Evolutionary conservation across 2,797 vertebrate genomes (phyloP), one percentile per base, ranked within the genome.

Genomic region (Heterohyrax brucei): DNA sequence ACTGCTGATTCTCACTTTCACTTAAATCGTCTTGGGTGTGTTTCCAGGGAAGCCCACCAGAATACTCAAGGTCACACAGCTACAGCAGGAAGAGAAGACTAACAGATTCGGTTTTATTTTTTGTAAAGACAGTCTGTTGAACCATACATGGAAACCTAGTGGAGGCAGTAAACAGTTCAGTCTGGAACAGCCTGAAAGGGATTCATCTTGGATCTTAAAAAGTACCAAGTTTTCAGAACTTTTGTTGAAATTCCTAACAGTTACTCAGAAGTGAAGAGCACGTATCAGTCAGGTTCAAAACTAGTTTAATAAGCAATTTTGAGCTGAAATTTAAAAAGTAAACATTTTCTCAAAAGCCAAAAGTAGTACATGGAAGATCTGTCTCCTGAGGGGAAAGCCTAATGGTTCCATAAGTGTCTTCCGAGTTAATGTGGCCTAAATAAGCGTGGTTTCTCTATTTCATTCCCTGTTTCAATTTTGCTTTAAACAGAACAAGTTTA

Each of bases 281-380:
- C 14, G 5, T n/a, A 75, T 59, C 56, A 68, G 18, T 76, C 33
- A 56, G n/a, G 21, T n/a, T 89, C 80, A 84, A 83, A 79, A 48
- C 30, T 91, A 21, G 85, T 19, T 53, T 93, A 79, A 81, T 2
- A 22, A 93, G 70, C 12, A 76, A 88, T 93, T 89, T 70, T 85
- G 28, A 95, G 30, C 44, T 73, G 50, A 96, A 95, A 95, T 12
- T 89, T 18, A 78, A 68, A 87, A 62, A 85, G 21, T 19, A 66
- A 78, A 30, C 24, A 82, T 75, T 62, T 94, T 2, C 39, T 92
- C 59, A 82, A 93, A 95, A 91, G 26, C 79, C n/a, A 59, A 88
- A 88, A 82, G 46, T 39, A 59, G 56, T 30, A 85, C 79, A 91
- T 70, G 48, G 13, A 59, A 81, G 50, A 61, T n/a, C 56, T 85